phyloP scores from a whole-genome alignment of 2,113 vertebrate species.

The Papio anubis region DNA sequence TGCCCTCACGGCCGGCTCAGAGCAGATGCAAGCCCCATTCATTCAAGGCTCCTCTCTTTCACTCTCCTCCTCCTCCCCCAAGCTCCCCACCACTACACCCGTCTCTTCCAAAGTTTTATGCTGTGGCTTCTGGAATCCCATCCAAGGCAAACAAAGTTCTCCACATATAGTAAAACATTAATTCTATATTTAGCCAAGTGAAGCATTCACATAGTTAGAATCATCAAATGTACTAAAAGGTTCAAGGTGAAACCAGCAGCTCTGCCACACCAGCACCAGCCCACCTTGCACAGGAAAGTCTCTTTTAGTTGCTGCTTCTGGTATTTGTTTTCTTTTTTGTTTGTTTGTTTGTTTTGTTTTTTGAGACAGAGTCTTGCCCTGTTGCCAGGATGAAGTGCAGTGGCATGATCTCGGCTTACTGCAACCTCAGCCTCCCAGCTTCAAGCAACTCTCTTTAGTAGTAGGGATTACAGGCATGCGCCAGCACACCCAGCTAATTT shows the following conservation, averaged over 20 bases:
- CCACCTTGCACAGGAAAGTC: background rate
- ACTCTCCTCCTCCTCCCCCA: fast-evolving
- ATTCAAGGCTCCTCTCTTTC: background rate
- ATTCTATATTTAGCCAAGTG: background rate
- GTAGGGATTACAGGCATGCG: too few species aligned
- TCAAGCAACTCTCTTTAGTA: background rate
- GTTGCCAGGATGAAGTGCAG: background rate
- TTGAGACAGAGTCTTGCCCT: background rate
- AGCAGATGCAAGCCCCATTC: background rate
- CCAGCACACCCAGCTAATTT: too few species aligned
- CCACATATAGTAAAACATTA: too few species aligned
- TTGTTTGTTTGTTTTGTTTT: background rate
- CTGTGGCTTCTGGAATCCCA: background rate
- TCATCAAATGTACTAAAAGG: background rate
- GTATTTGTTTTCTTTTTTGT: background rate
- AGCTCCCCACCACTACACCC: background rate
- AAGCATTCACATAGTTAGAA: background rate
- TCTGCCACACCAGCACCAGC: background rate
- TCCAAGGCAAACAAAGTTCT: background rate
- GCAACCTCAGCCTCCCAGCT: background rate
- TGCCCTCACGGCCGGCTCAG: background rate
- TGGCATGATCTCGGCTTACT: background rate
- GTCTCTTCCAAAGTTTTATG: background rate
- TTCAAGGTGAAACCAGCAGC: background rate
- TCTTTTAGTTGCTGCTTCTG: background rate